Percentiles rank a stretch among this genome's conserved stretches.
These are phyloP conservation scores for Potamilus streckersoni DNA, from an alignment of 1,140 invertebrate species.

Conservation along the genomic window DNA sequence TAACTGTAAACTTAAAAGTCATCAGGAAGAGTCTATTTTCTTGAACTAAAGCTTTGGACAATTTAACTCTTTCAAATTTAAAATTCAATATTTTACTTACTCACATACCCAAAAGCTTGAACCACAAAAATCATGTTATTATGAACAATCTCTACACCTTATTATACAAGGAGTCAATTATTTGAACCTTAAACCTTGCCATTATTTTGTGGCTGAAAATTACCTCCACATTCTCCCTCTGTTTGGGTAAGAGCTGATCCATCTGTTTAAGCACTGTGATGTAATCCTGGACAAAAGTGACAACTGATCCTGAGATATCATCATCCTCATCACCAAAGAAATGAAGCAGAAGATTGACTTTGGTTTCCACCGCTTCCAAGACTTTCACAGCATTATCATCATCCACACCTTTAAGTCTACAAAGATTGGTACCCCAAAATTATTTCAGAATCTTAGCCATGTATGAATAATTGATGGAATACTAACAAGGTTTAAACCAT, in stretches of 20 bases:
- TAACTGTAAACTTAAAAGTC: no score
- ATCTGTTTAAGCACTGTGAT: constrained; percentile 69
- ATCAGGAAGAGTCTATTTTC: no score
- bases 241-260: constrained; percentile 50
- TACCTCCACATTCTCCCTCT: constrained; percentile 67
- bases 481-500: no score
- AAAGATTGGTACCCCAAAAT: no score
- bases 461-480: no score
- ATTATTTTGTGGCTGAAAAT: constrained; percentile 7
- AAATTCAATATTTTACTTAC: no score
- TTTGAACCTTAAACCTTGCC: neutral
- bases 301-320: constrained; percentile 72
- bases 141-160: no score
- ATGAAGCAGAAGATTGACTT: constrained; percentile 70
- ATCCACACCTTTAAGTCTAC: constrained; percentile 38
- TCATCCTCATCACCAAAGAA: constrained; percentile 73
- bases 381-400: constrained; percentile 56
- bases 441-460: no score
- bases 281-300: constrained; percentile 72
- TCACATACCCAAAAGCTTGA: no score
- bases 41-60: no score
- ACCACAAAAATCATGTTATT: no score
- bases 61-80: no score
- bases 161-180: neutral
- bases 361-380: constrained; percentile 69